A percentile compares a stretch with the other conserved stretches of the same genome.
These are phyloP conservation scores for Saimiri boliviensis DNA, from an alignment of 2,113 vertebrate species.

Conservation along the genomic window DNA sequence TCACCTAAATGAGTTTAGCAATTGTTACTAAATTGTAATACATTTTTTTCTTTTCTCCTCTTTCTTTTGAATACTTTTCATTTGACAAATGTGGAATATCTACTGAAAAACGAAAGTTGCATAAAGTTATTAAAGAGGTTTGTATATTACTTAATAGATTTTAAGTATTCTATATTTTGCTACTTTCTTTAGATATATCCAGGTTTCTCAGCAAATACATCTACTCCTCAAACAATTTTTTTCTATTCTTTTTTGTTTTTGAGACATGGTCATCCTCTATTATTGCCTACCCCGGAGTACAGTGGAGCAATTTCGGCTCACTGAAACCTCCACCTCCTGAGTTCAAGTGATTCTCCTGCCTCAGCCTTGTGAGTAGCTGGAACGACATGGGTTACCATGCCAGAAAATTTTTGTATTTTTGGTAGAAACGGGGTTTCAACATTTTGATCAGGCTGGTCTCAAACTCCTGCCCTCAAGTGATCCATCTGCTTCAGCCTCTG, in stretches of 20 bases:
- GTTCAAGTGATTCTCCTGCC: too few relatives aligned
- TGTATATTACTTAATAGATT: background rate
- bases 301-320: too few relatives aligned
- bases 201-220: background rate
- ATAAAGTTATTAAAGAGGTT: background rate
- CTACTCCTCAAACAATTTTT: conserved; percentile 44
- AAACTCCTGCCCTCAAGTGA: too few relatives aligned
- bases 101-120: conserved; percentile 32
- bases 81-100: background rate
- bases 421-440: rapidly evolving
- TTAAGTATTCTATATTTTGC: conserved; percentile 4
- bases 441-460: too few relatives aligned
- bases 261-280: too few relatives aligned
- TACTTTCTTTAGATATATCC: background rate
- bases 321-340: too few relatives aligned
- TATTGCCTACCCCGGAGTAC: too few relatives aligned
- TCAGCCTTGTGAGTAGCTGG: too few relatives aligned
- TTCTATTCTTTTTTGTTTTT: background rate
- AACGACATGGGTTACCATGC: too few relatives aligned
- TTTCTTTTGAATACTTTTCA: background rate
- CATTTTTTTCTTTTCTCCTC: background rate
- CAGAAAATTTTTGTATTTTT: too few relatives aligned
- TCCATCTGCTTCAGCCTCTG: too few relatives aligned
- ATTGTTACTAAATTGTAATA: background rate
- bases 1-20: background rate